Evolutionary conservation across 2,113 vertebrate genomes (phyloP), one percentile per base, ranked within the genome.

Genomic region (Strigops habroptila): DNA sequence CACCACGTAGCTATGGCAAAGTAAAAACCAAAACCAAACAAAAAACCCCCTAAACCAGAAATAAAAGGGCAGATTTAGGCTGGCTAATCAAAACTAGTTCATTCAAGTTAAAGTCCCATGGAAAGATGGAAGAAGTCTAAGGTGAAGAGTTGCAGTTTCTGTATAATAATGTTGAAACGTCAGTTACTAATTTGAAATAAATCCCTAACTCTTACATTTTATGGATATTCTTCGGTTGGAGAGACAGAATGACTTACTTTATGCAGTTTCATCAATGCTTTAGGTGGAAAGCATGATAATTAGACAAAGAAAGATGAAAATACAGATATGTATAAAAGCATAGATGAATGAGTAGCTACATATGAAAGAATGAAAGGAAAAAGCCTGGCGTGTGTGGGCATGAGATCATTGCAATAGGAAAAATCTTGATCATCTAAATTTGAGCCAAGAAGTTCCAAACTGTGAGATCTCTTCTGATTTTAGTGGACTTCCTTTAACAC

Each of bases 1-100:
- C 15, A 65, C 9, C 23, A 25, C 31, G 12, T 23, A 19, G 31
- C 21, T 53, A 16, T 31, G 21, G 30, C 14, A 92, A 86, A 86
- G 48, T 12, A 46, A 80, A 80, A 79, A 14, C 1, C 18, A 51
- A 82, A 79, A 3, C 8, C 44, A 41, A 67, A 5, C 1, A 28
- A 35, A 16, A 31, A 18, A 46, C 1, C 0, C 1, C 11, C 3
- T 6, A 44, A 48, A 59, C 3, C 5, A 27, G 9, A n/a, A 59
- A 9, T 35, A 63, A 51, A 31, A 28, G 12, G 0, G 15, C 5
- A 5, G 12, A 35, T 41, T 84, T 71, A 71, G 23, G 3, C 19
- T 41, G 22, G 4, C 3, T 71, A 63, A 78, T 79, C 18, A 75
- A 71, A 89, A 31, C 10, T 44, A 33, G 3, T 12, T 75, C 18